Base-by-base conservation (phyloP, 92 coral and sea anemone genomes). In the Siderastrea radians region DNA sequence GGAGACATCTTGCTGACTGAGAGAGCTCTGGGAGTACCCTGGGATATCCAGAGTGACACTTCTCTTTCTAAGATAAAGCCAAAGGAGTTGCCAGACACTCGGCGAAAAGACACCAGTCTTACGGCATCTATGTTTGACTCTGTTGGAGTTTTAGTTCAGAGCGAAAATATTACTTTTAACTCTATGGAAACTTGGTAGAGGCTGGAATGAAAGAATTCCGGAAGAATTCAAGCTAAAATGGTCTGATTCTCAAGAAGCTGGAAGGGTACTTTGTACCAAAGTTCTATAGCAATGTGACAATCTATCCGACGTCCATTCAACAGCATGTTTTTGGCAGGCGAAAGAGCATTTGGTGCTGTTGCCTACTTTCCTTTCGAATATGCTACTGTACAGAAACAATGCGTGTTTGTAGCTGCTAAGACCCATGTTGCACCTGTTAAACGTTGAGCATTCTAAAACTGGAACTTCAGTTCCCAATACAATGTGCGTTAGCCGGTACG, bases 181-280 rank as follows among this genome's bases (percentile, higher is more conserved):
- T 26, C 38, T 26, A 26, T 26, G 38, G 38, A 88, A 48, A 54
- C 73, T 44, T 69, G 82, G 81, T 82, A 26, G 38, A 26, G 88
- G 92, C 53, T 88, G 92, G 88, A 88, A 88, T 19, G 82, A 88
- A 47, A 77, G 65, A 72, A 57, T 87, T 53, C 75, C 92, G 12
- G 80, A 72, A 65, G 78, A 88, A 52, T 51, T 51, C 45, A 72
- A 6, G 59, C 82, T 73, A 59, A 83, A 73, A 43, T 88, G 84
- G 92, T 1, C 50, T 38, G 72, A 15, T 43, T 68, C 72, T 68
- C 12, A 7, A 67, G 50, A 67, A 6, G 38, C 4, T 68, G 7
- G 88, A 81, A 1, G 63, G 62, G 47, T 78, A 14, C 72, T 78
- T 72, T 5, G 83, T 78, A 78, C 83, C 83, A 10, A 17, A 49